Base-by-base conservation (phyloP, 1,140 invertebrate species). In the Neomicropteryx cornuta region DNA sequence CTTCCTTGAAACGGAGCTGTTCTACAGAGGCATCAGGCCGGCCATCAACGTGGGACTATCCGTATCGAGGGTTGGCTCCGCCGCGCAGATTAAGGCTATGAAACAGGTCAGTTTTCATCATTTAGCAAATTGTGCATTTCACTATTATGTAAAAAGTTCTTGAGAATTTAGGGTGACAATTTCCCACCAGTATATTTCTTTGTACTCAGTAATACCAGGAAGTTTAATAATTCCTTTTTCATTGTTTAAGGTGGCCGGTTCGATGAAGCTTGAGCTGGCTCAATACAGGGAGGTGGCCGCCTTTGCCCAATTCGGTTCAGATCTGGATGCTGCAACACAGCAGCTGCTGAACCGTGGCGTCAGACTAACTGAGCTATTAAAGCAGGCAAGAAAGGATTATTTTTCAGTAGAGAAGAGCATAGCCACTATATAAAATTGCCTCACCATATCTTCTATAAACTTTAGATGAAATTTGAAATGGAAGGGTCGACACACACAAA, bases 201-300 rank as follows among this genome's bases (percentile, higher is more conserved):
- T n/a, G n/a, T n/a, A n/a, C n/a, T n/a, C n/a, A n/a, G n/a, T n/a
- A n/a, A n/a, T n/a, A n/a, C n/a, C n/a, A n/a, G n/a, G n/a, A n/a
- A n/a, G n/a, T n/a, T n/a, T n/a, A n/a, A n/a, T n/a, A n/a, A n/a
- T n/a, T n/a, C n/a, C n/a, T n/a, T n/a, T n/a, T n/a, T n/a, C n/a
- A n/a, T n/a, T n/a, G n/a, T n/a, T n/a, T n/a, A n/a, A n/a, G 63
- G 91, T 96, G 17, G 92, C 93, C 52, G 92, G 93, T 70, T 94
- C 89, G 51, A 97, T 97, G 93, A 97, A 97, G 68, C 64, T 97
- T 55, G 93, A 97, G 65, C 79, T 97, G 71, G 93, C 93, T 44
- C 93, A 97, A 61, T 97, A 97, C 62, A 87, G 93, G 80, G 93
- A 97, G 68, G 93, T 97, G 33, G 93, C 93, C 57, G 93, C 93